Evolutionary conservation across 2,888 invertebrate species (phyloP), one percentile per base, ranked within the genome.

Genomic region (Clanis bilineata): DNA sequence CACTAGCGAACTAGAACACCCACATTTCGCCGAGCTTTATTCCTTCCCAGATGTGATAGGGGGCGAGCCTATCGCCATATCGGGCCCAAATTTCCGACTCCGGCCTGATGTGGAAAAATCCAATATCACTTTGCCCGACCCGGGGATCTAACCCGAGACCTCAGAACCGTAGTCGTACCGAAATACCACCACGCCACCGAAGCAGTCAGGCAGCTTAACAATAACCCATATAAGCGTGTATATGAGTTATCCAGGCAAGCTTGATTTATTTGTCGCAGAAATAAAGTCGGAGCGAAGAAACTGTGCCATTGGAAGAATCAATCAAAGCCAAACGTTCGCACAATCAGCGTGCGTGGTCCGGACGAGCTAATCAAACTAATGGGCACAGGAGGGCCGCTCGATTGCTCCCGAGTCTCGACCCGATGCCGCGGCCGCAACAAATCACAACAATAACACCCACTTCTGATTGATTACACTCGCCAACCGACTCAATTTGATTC

Each of bases 291-390:
- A 23, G n/a, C 71, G 70, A 66, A 67, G 74, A 77, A 80, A 77
- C 74, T 75, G 74, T 80, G 77, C 80, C 81, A 81, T 85, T 86
- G 84, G 80, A 74, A 82, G 79, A 85, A 90, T 90, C 88, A 88
- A 90, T 90, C 90, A 88, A 83, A 86, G 85, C 77, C 79, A 76
- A 83, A 72, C 79, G 82, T 79, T 85, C 81, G 79, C 82, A 85
- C 88, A 87, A 87, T 87, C 86, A 81, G 76, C 81, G 79, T 80
- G 80, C 86, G 86, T 86, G 85, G 82, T 79, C 77, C 78, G 83
- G 82, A 84, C 85, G 84, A 87, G 89, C 88, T 89, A 89, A 90
- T 88, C 88, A 88, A 85, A 84, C 85, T 87, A 90, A 90, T 90
- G 83, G 84, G 70, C 68, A 75, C 75, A 72, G 75, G 79, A 79